Conservation (phyloP, 2,888 invertebrate genomes). For the Stenichneumon culpator region DNA sequence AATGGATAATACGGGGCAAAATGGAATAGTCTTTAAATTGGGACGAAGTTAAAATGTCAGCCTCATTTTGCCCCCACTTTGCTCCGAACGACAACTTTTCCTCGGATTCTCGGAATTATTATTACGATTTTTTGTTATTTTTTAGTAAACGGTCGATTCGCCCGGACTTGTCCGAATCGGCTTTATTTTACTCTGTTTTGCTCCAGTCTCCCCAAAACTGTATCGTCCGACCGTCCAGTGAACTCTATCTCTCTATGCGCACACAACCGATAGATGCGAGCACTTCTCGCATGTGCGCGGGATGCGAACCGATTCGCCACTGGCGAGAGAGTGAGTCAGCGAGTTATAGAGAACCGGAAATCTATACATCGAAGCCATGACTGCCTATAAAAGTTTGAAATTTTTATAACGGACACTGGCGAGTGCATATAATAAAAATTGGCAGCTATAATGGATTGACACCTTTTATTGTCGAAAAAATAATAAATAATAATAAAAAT, state of each 20-base stretch:
- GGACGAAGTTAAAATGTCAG: no score
- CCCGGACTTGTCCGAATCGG: background rate
- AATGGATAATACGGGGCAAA: no score
- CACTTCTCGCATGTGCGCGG: background rate
- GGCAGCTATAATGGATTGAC: constrained; percentile 3
- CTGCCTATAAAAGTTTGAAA: constrained; percentile 55
- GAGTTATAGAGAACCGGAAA: constrained; percentile 31
- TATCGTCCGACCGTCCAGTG: background rate
- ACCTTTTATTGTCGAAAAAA: background rate
- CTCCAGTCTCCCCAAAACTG: background rate
- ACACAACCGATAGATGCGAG: background rate
- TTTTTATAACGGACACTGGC: constrained; percentile 36
- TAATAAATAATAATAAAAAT: background rate
- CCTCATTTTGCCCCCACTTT: no score
- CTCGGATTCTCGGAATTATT: background rate
- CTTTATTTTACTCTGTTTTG: background rate
- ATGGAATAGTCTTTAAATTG: no score
- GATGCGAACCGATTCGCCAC: constrained; percentile 33
- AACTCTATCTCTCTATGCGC: background rate
- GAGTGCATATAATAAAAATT: constrained; percentile 21
- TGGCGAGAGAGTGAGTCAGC: constrained; percentile 34
- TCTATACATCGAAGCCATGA: constrained; percentile 49
- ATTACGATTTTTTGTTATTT: background rate
- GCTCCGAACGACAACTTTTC: background rate
- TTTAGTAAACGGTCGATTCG: background rate